Percentiles rank a stretch among this genome's conserved stretches.
Conservation (phyloP, 2,888 invertebrate species). For the Leptothorax acervorum region DNA sequence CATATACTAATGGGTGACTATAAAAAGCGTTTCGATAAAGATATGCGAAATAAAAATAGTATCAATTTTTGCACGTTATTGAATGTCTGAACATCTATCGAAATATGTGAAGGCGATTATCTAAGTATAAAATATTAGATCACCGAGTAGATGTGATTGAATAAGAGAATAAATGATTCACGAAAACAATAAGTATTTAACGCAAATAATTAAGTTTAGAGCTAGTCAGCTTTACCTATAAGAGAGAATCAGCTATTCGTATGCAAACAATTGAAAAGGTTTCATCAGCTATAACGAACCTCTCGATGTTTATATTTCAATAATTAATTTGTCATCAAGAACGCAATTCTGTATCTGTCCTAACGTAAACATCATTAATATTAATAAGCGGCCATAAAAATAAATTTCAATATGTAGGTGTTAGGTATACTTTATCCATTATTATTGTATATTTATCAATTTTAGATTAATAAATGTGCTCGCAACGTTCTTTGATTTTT, state of each 20-base stretch:
- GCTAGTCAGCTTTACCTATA: background rate
- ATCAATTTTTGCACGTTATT: background rate
- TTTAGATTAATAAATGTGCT: background rate
- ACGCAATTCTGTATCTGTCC: background rate
- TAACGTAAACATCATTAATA: background rate
- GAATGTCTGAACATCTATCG: background rate
- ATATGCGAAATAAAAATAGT: background rate
- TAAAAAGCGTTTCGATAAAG: background rate
- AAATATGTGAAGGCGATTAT: background rate
- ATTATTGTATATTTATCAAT: background rate
- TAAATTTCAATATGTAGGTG: background rate
- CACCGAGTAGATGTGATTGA: background rate
- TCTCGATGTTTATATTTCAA: background rate
- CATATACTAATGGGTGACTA: background rate
- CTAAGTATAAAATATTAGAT: background rate
- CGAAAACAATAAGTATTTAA: background rate
- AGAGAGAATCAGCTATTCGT: background rate
- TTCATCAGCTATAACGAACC: background rate
- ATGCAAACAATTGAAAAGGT: background rate
- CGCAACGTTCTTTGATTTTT: background rate
- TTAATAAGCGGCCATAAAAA: constrained; percentile 5
- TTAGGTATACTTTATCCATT: background rate
- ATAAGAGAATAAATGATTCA: background rate
- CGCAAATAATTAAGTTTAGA: background rate
- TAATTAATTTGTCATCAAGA: constrained; percentile 7